phyloP scores from a whole-genome alignment of 2,797 vertebrate genomes.

The Peromyscus nudipes region DNA sequence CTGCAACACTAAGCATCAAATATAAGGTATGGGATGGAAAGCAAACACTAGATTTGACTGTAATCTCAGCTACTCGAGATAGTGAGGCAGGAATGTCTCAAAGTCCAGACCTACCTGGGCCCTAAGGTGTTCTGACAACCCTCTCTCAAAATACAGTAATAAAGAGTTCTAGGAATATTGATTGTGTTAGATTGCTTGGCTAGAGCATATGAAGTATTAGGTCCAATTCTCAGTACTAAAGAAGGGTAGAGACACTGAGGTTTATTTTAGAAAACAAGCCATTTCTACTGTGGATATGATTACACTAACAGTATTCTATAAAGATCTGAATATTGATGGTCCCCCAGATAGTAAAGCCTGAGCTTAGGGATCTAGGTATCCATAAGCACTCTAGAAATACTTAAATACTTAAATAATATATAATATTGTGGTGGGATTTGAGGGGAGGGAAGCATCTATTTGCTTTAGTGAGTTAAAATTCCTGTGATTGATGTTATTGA shows the following conservation, averaged over 20 bases:
- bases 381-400: neutral
- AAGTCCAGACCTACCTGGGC: neutral
- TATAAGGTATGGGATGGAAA: neutral
- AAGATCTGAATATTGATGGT: neutral
- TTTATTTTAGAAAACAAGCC: neutral
- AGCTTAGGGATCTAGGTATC: neutral
- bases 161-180: neutral
- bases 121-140: neutral
- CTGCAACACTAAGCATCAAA: neutral
- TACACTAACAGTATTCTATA: neutral
- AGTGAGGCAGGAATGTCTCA: neutral
- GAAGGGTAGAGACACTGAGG: neutral
- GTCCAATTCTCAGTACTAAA: too few species aligned
- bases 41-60: neutral
- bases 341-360: neutral
- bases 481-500: neutral
- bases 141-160: neutral
- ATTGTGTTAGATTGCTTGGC: neutral
- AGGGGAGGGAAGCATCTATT: neutral
- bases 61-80: neutral
- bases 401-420: neutral
- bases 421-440: neutral
- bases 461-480: neutral
- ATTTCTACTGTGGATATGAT: neutral
- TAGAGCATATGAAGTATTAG: neutral